These are phyloP conservation scores for Zaprionus ornatus DNA, from an alignment of 1,140 invertebrate species.

Conservation along the genomic window DNA sequence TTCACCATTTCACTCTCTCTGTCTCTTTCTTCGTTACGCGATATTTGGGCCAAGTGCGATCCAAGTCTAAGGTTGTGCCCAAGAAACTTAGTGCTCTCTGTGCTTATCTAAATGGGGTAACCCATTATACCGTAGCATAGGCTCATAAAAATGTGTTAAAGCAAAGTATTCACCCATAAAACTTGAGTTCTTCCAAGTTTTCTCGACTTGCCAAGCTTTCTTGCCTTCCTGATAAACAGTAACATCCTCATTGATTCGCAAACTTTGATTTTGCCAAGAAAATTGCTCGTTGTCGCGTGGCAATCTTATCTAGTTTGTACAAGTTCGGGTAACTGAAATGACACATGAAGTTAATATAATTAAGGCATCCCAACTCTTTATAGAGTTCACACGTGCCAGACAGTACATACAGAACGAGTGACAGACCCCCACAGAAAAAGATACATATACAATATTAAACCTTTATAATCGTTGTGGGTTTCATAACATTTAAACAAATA, in stretches of 20 bases:
- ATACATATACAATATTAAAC: background rate
- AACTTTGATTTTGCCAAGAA: background rate
- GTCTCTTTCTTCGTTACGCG: constrained; percentile 14
- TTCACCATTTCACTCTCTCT: background rate
- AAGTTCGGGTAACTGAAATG: background rate
- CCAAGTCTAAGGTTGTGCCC: background rate
- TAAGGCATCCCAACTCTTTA: background rate
- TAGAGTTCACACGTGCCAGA: background rate
- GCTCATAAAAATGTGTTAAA: background rate
- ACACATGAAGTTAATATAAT: constrained; percentile 15
- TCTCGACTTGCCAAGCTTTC: background rate
- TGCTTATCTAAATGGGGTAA: background rate
- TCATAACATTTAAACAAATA: background rate
- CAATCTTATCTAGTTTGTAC: constrained; percentile 7
- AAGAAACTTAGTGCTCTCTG: background rate
- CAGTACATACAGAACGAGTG: background rate
- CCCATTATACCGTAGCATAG: background rate
- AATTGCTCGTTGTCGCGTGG: background rate
- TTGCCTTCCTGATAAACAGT: background rate
- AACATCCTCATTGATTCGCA: constrained; percentile 1
- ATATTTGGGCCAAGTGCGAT: constrained; percentile 60
- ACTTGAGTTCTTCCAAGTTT: background rate
- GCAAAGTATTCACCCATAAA: background rate
- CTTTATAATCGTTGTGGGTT: background rate
- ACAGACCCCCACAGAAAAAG: background rate